Evolutionary conservation across 2,113 vertebrate species (phyloP).

Genomic region (Chaetops frenatus): DNA sequence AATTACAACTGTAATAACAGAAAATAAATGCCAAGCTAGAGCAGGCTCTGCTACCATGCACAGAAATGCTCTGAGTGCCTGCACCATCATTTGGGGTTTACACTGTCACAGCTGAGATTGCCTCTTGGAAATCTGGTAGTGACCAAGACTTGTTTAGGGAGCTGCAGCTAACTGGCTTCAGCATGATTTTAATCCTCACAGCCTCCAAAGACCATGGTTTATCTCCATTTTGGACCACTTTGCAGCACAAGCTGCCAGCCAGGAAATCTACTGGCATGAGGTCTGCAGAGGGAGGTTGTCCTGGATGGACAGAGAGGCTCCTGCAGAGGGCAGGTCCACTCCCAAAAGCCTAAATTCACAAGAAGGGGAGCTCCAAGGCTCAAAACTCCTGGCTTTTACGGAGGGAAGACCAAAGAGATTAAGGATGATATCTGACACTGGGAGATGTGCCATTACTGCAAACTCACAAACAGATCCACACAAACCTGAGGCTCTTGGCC

Average conservation of each 20-base stretch:
- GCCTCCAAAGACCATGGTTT: neutral
- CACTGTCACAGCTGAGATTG: neutral
- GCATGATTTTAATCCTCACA: neutral
- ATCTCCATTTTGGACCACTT: neutral
- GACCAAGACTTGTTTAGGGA: neutral
- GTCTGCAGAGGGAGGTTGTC: neutral
- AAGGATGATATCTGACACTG: neutral
- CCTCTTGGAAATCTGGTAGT: neutral
- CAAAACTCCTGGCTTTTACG: neutral
- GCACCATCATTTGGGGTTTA: neutral
- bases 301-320: neutral
- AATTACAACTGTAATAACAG: neutral
- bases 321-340: neutral
- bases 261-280: neutral
- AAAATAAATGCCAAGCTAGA: neutral
- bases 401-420: neutral
- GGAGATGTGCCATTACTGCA: neutral
- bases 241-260: neutral
- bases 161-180: neutral
- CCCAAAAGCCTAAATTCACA: neutral
- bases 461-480: neutral
- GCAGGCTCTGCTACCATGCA: neutral
- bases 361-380: neutral
- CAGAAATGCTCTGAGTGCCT: neutral
- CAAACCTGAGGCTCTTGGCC: neutral